Percentiles rank a stretch among this genome's conserved stretches.
phyloP scores from a whole-genome alignment of 1,140 invertebrate genomes.

The Chironomus striatipennis region DNA sequence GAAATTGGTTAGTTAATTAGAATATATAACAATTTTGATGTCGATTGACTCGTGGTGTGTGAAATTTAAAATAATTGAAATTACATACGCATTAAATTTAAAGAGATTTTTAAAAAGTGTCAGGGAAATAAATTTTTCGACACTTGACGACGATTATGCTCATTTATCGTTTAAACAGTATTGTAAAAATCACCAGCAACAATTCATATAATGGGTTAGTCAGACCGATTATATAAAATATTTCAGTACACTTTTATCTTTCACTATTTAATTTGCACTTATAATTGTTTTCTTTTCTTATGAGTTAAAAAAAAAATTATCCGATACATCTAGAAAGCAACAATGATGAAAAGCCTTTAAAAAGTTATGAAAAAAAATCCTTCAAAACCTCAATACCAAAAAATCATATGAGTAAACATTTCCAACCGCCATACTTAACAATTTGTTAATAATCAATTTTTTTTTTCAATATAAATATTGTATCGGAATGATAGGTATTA shows the following conservation, averaged over 20 bases:
- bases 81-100: too few species aligned
- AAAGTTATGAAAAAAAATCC: too few species aligned
- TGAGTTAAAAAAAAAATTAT: background rate
- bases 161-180: background rate
- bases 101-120: too few species aligned
- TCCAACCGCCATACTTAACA: conserved; percentile 21
- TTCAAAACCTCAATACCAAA: background rate
- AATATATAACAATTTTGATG: conserved; percentile 8
- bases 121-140: too few species aligned
- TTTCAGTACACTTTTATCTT: background rate
- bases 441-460: background rate
- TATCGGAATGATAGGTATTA: background rate
- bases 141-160: too few species aligned
- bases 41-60: background rate
- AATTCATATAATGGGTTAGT: conserved; percentile 12
- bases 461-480: background rate
- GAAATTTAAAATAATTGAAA: too few species aligned
- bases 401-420: background rate
- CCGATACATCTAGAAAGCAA: background rate
- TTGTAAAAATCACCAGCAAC: background rate
- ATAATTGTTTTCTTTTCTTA: background rate
- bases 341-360: background rate
- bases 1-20: background rate
- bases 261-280: background rate
- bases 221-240: background rate